Base-by-base conservation (phyloP, 2,888 invertebrate species). In the Rhaphigaster nebulosa region DNA sequence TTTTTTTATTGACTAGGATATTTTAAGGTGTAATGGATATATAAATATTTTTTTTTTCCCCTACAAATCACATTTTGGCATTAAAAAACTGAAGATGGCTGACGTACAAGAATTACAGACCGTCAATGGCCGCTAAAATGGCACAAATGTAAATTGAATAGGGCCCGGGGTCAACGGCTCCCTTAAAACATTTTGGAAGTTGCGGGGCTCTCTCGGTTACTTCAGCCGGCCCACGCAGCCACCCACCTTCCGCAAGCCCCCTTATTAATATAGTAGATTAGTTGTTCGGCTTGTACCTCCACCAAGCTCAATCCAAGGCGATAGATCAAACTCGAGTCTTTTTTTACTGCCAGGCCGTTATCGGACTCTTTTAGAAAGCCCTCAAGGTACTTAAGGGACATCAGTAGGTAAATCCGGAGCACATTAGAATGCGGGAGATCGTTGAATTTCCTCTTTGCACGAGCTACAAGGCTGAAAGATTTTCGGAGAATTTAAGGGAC, bases 161-260 rank as follows among this genome's bases (percentile, higher is more conserved):
- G 41, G 1, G 8, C 8, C 45, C 1, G 84, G 45, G 84, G 84
- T 84, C 45, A 84, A 84, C 84, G 84, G 41, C 84, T 84, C 26
- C 84, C 84, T 84, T 84, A 84, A 45, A 84, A 84, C 12, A 84
- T 84, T 84, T 45, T 26, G n/a, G 12, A 84, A 84, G 84, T 84
- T n/a, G 41, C 3, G 80, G 20, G 15, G 4, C 15, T 52, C 13
- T 13, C 65, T 65, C 29, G 18, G 34, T 70, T 70, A 34, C 34
- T 20, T 34, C 23, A 15, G 84, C 26, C 84, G 3, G 23, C 84
- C 84, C 84, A 84, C 84, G 84, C 84, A 84, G n/a, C 84, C 45
- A 84, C 84, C 84, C 84, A 84, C 84, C 4, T 1, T 12, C 12
- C 26, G 4, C 84, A 18, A 45, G 1, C 13, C 41, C 84, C n/a